Base-by-base conservation (phyloP, 1,140 invertebrate species). In the Chironomus tepperi region DNA sequence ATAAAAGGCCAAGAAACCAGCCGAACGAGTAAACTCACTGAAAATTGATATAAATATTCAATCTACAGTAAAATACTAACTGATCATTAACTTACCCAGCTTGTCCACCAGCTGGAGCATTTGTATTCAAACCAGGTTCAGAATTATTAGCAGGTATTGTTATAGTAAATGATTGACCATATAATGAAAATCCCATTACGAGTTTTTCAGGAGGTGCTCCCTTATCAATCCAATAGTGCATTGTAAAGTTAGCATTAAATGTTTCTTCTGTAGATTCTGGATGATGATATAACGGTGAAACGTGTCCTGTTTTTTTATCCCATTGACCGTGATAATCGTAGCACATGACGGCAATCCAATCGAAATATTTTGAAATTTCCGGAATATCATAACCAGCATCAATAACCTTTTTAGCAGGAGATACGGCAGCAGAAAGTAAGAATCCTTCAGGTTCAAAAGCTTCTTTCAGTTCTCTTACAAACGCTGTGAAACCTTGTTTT, bases 281-380 rank as follows among this genome's bases (percentile, higher is more conserved):
- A 75, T 89, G 85, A 6, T 83, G 83, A 75, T 93, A 95, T 80
- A 96, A 88, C 0, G 94, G 93, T 1, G 93, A 90, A 1, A 94
- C 88, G 79, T 96, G 93, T 8, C 94, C 94, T 0, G 93, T 95
- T 78, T 90, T 89, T 78, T 94, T 93, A 79, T 96, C 94, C 93
- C 93, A 96, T 77, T 93, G 90, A 0, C 94, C 94, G 77, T 95
- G 93, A 78, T 90, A 95, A 79, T 96, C 94, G 78, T 97, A 96
- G 0, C 90, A 89, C 94, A 96, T 96, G 0, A 96, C 88, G 2
- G 93, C 89, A 77, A 97, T 94, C 90, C 93, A 95, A 80, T 95
- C 91, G 74, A 95, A 84, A 79, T 93, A 89, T 18, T 85, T 83
- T 0, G 87, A 87, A 3, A 95, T 78, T 2, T 84, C 81, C 1